Evolutionary conservation across 2,113 vertebrate genomes (phyloP), one percentile per base, ranked within the genome.

Genomic region (Taurulus bubalis): DNA sequence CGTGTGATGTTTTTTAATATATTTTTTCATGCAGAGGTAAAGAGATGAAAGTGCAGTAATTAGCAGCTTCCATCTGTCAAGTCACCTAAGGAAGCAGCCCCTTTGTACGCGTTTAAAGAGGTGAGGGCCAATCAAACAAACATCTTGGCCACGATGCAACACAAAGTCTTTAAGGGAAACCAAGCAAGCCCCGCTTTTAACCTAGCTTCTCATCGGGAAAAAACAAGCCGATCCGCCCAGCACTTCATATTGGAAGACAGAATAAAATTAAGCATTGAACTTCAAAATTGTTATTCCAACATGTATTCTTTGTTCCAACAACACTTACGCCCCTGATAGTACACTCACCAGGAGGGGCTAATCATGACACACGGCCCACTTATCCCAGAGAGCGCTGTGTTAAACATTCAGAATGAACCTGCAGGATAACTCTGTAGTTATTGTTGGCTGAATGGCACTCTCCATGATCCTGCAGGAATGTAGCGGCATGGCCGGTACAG

Each of bases 311-410:
- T 85, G 72, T 90, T 82, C 75, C 64, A 71, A 22, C 38, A 82
- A 85, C 3, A 16, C 15, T 1, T 66, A 60, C 26, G 30, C 62
- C 68, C 82, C 7, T 82, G 82, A 84, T 79, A 63, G 65, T 72
- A 55, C 42, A 84, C 67, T 80, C 83, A 72, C 71, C 18, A 45
- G 67, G 73, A 87, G 75, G 65, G 62, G 58, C 80, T 91, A 89
- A 91, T 92, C 80, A 88, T 87, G 89, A 93, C 82, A 76, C 83
- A 88, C 79, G 76, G 80, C 78, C 74, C 89, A 85, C 85, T 92
- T 84, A 91, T 86, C 77, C 73, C 64, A 82, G 75, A 81, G 51
- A 65, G 60, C 70, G n/a, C 64, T 64, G 60, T 82, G 79, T 84
- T 85, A 68, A 83, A 77, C 85, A 81, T 89, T 84, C 16, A 79